These are phyloP conservation scores for Melanerpes aurifrons DNA, from an alignment of 2,113 vertebrate species.

Conservation along the genomic window DNA sequence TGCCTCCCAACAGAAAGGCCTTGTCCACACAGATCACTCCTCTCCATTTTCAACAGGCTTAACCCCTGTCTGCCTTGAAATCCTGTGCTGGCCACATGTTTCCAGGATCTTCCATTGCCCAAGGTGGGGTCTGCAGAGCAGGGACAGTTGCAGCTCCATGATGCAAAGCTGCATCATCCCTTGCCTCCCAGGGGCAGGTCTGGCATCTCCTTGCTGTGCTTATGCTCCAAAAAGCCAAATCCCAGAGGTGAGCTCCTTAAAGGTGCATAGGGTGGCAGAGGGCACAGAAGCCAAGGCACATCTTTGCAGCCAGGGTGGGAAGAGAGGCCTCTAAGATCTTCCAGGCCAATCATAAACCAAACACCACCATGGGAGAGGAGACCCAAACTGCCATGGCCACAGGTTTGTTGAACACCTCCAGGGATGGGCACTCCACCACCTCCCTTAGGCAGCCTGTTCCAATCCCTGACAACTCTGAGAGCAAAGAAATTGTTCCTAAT, in stretches of 20 bases:
- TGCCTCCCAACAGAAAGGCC: not conserved
- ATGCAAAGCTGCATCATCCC: not conserved
- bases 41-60: rapidly evolving
- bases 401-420: too few species aligned
- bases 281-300: rapidly evolving
- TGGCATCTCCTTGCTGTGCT: not conserved
- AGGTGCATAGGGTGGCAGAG: not conserved
- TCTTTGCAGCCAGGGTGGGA: not conserved
- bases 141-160: not conserved
- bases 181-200: not conserved
- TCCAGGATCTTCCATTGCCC: not conserved
- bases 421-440: too few species aligned
- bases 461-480: too few species aligned
- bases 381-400: too few species aligned
- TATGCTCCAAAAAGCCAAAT: not conserved
- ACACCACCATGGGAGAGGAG: too few species aligned
- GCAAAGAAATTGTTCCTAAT: too few species aligned
- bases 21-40: rapidly evolving
- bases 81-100: not conserved
- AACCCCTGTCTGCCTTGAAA: not conserved
- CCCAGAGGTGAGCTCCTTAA: rapidly evolving
- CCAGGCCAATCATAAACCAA: too few species aligned
- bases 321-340: too few species aligned
- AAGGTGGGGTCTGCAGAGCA: not conserved
- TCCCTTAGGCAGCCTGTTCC: too few species aligned